These are phyloP conservation scores for Tragulus kanchil DNA, from an alignment of 2,113 vertebrate genomes.

Conservation along the genomic window DNA sequence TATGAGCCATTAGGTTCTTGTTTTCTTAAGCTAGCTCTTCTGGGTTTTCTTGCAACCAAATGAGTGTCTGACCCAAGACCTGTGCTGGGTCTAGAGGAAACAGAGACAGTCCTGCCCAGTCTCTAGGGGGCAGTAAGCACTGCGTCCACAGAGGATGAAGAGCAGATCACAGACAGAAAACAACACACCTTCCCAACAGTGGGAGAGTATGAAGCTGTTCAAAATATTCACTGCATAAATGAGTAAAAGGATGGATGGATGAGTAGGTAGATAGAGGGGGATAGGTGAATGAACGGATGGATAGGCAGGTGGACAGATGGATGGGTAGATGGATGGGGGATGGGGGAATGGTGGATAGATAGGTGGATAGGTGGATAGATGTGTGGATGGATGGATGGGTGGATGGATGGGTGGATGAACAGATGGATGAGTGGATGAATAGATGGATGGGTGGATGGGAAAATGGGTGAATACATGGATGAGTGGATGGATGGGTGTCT, in stretches of 20 bases:
- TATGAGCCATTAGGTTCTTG: not conserved
- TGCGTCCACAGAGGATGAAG: not conserved
- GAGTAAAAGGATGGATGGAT: not conserved
- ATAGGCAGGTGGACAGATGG: accelerated
- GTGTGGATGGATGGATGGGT: not conserved
- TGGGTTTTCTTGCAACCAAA: not conserved
- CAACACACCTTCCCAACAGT: not conserved
- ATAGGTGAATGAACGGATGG: too few relatives aligned
- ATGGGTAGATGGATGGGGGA: accelerated
- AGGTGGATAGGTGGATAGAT: not conserved
- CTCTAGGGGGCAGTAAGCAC: not conserved
- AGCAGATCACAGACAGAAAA: not conserved
- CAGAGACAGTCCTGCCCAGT: not conserved
- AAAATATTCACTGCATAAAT: not conserved
- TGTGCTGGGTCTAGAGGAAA: not conserved
- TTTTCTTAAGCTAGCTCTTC: not conserved
- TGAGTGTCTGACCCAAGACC: not conserved
- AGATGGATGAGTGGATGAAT: not conserved
- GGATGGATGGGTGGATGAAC: not conserved
- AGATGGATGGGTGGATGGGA: accelerated
- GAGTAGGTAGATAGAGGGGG: not conserved
- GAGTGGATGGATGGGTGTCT: not conserved
- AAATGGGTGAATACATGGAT: not conserved
- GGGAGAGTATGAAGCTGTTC: not conserved
- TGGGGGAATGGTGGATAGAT: not conserved